These are phyloP conservation scores for Dendrocopos noguchii DNA, from an alignment of 2,113 vertebrate genomes.

Conservation along the genomic window DNA sequence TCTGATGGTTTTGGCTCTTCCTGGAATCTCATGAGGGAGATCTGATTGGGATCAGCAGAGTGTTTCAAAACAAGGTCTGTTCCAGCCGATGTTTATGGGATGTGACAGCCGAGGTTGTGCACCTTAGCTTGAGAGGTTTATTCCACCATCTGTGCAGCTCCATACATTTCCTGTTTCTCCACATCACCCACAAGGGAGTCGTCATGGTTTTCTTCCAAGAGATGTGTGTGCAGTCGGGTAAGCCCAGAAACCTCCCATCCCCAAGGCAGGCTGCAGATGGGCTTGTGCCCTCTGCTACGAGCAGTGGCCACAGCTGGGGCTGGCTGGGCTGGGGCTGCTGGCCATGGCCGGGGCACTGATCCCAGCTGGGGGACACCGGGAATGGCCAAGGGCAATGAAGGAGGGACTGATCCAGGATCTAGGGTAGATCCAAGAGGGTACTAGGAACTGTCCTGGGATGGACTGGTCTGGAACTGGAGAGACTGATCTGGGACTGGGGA, in stretches of 20 bases:
- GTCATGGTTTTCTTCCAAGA: constrained; percentile 39
- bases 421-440: neutral
- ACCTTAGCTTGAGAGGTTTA: neutral
- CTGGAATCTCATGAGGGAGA: neutral
- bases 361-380: fast-evolving
- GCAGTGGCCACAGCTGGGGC: neutral
- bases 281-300: fast-evolving
- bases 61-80: neutral
- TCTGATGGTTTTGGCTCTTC: neutral
- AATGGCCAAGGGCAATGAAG: neutral
- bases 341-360: neutral
- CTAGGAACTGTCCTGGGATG: neutral
- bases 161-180: constrained; percentile 11
- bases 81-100: neutral
- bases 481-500: neutral
- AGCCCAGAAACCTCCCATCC: neutral
- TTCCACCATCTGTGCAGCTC: neutral
- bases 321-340: neutral
- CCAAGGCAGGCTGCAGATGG: neutral
- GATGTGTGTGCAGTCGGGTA: constrained; percentile 9
- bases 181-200: neutral
- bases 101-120: neutral
- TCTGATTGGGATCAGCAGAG: neutral
- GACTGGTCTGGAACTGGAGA: neutral
- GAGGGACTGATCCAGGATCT: neutral